Evolutionary conservation across 2,113 vertebrate species (phyloP).

Genomic region (Hippopotamus amphibius): DNA sequence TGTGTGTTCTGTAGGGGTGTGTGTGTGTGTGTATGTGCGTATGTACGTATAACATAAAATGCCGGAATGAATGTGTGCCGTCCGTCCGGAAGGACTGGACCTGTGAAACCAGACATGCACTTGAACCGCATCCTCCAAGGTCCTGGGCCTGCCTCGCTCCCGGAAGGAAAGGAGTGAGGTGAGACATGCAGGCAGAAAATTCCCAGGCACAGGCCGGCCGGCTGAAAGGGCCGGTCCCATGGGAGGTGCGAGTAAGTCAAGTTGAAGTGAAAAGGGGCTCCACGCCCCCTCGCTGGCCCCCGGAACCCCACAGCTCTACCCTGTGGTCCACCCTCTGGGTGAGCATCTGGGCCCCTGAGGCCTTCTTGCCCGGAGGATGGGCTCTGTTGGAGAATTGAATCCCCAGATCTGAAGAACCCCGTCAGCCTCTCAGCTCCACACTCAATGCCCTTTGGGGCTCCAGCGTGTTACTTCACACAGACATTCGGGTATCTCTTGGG

Average conservation of each 20-base stretch:
- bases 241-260: fast-evolving
- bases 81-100: background rate
- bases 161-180: background rate
- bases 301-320: fast-evolving
- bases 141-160: fast-evolving
- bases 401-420: background rate
- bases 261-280: too few relatives aligned
- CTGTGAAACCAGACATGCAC: fast-evolving
- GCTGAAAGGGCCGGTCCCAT: fast-evolving
- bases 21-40: background rate
- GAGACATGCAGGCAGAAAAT: background rate
- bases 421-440: fast-evolving
- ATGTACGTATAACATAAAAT: fast-evolving
- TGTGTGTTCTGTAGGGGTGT: background rate
- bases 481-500: fast-evolving
- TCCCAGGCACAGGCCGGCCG: fast-evolving
- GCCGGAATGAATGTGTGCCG: fast-evolving
- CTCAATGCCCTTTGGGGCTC: background rate
- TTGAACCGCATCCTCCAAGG: background rate
- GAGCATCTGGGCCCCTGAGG: background rate
- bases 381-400: too few relatives aligned
- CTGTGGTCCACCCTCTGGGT: background rate
- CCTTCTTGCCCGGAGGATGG: fast-evolving
- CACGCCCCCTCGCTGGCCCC: fast-evolving
- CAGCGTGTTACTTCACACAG: background rate